Evolutionary conservation across 1,140 invertebrate genomes (phyloP), one percentile per base, ranked within the genome.

Genomic region (Saxidomus purpurata): DNA sequence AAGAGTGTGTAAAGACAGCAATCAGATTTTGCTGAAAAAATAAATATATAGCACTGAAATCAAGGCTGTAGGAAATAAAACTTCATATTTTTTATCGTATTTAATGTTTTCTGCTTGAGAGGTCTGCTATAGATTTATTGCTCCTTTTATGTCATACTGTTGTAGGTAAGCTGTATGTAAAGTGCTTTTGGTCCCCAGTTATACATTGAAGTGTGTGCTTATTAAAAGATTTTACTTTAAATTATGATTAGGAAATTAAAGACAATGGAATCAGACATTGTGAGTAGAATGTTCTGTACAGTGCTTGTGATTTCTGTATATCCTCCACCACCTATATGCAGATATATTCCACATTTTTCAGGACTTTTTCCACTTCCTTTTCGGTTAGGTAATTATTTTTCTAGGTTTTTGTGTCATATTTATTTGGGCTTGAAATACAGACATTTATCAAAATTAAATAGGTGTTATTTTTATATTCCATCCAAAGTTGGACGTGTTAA

Each of bases 311-410:
- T 47, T 15, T 36, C 25, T 17, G 76, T 79, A 22, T 89, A 74
- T 71, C 49, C 15, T 22, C 15, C 49, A 38, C 86, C 86, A 34
- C 31, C 88, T 63, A 84, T 80, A 87, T 79, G 34, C 80, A 76
- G 31, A 61, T 89, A 83, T 89, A 82, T 89, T 90, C 93, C 93
- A 38, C 93, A 93, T 90, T 95, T 92, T 91, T 94, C 92, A 52
- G 93, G 94, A 38, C 90, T 92, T 69, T 95, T 93, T 90, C 93
- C 95, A 59, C 79, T 93, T n/a, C 94, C 95, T 36, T 95, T 91
- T 92, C 85, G 95, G 89, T 93, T 95, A 94, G 88, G 49, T 88
- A 52, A 43, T 25, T 63, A 13, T 17, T 25, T 43, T 55, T 9
- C 40, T 82, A 63, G 55, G 31, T 63, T 8, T 43, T 38, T 63